phyloP scores from a whole-genome alignment of 92 coral and sea anemone species.

The Actinostola sp. region DNA sequence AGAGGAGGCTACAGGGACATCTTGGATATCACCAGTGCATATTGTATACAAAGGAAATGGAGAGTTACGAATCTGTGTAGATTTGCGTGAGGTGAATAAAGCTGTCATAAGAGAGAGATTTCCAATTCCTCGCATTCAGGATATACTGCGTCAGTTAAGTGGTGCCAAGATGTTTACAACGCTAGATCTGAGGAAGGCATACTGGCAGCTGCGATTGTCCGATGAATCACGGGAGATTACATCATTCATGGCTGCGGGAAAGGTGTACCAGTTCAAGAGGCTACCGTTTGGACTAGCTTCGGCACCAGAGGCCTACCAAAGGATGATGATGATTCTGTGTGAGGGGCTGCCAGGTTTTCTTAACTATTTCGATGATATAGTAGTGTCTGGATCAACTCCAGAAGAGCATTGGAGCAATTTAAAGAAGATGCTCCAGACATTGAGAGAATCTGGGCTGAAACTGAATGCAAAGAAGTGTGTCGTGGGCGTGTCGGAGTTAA shows the following conservation, averaged over 20 bases:
- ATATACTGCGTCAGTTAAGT: no score
- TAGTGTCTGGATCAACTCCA: constrained; percentile 33
- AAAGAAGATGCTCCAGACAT: constrained; percentile 6
- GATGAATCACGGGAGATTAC: constrained; percentile 26
- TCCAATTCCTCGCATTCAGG: constrained; percentile 29
- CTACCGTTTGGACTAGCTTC: constrained; percentile 57
- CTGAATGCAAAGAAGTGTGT: constrained; percentile 29
- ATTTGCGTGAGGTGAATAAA: constrained; percentile 18
- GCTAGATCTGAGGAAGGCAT: constrained; percentile 26
- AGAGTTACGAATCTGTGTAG: constrained; percentile 42
- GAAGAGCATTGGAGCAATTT: constrained; percentile 41
- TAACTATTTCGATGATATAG: constrained; percentile 43
- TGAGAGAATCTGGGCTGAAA: constrained; percentile 1
- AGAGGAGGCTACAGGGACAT: constrained; percentile 29
- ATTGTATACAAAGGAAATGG: constrained; percentile 42
- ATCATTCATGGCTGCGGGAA: constrained; percentile 42
- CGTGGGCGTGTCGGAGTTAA: constrained; percentile 24
- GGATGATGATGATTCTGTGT: constrained; percentile 43
- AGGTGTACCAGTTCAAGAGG: constrained; percentile 39
- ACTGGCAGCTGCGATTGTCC: constrained; percentile 27
- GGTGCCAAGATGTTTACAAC: constrained; percentile 25
- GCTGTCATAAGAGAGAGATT: constrained; percentile 45
- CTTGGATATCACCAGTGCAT: constrained; percentile 33
- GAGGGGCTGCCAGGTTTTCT: constrained; percentile 38
- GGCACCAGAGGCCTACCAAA: constrained; percentile 53